Evolutionary conservation across 2,113 vertebrate genomes (phyloP).

Genomic region (Eidolon helvum): DNA sequence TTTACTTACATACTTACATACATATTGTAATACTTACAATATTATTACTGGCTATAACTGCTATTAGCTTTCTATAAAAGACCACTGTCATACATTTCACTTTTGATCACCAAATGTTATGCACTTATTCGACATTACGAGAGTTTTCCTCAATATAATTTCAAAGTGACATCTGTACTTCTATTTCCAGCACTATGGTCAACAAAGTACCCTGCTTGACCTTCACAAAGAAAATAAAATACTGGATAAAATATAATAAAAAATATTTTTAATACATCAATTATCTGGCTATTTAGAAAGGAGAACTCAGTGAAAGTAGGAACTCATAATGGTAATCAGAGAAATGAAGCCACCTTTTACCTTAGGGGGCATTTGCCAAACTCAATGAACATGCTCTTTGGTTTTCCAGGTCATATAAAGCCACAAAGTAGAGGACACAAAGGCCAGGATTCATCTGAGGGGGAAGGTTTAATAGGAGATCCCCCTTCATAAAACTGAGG

Average conservation of each 20-base stretch:
- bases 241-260: background rate
- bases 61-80: background rate
- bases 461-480: background rate
- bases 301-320: background rate
- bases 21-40: no score
- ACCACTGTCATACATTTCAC: background rate
- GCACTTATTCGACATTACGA: background rate
- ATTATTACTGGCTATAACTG: background rate
- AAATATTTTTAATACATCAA: background rate
- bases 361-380: background rate
- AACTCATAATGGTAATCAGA: background rate
- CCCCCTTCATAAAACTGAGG: background rate
- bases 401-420: background rate
- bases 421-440: background rate
- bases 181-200: background rate
- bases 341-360: background rate
- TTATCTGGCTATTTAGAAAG: background rate
- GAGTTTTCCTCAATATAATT: background rate
- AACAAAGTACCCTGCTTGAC: background rate
- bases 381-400: background rate
- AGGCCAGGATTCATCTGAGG: background rate
- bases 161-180: background rate
- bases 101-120: background rate
- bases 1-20: background rate
- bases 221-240: conserved; percentile 18